These are phyloP conservation scores for Hylia prasina DNA, from an alignment of 2,113 vertebrate genomes.

Conservation along the genomic window DNA sequence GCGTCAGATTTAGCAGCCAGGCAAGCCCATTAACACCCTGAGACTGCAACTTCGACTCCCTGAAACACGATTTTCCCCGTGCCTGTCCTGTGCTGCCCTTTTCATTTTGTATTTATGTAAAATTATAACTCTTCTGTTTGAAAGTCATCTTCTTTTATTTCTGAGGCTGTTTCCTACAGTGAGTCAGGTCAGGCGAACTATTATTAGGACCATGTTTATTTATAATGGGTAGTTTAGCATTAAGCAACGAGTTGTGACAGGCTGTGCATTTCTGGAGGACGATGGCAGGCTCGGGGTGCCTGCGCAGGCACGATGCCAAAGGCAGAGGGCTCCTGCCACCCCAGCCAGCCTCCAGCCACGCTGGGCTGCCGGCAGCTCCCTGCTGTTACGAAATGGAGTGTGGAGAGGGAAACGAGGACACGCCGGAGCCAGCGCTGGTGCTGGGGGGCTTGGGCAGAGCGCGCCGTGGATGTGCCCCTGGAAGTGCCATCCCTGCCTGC, in stretches of 20 bases:
- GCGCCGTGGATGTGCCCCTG: rapidly evolving
- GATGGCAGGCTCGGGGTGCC: neutral
- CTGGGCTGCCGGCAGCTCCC: neutral
- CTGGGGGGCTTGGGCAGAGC: rapidly evolving
- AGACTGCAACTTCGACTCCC: neutral
- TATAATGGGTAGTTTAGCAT: constrained; percentile 60
- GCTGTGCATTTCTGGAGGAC: neutral
- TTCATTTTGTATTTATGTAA: constrained; percentile 39
- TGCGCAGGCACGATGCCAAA: neutral
- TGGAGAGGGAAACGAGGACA: neutral
- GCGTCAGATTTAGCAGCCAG: neutral
- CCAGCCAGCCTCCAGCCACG: neutral
- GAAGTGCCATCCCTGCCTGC: neutral
- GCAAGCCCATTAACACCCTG: constrained; percentile 2
- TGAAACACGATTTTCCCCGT: neutral
- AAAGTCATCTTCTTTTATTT: constrained; percentile 50
- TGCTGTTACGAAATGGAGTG: rapidly evolving
- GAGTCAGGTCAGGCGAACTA: constrained; percentile 61
- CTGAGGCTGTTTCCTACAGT: constrained; percentile 32
- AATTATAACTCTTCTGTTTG: constrained; percentile 3
- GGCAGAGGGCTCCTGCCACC: neutral
- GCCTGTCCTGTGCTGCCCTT: constrained; percentile 28
- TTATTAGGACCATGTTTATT: constrained; percentile 70
- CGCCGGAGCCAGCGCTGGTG: rapidly evolving
- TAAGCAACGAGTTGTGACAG: constrained; percentile 49